Evolutionary conservation across 2,888 invertebrate species (phyloP).

Genomic region (Tinea trinotella): DNA sequence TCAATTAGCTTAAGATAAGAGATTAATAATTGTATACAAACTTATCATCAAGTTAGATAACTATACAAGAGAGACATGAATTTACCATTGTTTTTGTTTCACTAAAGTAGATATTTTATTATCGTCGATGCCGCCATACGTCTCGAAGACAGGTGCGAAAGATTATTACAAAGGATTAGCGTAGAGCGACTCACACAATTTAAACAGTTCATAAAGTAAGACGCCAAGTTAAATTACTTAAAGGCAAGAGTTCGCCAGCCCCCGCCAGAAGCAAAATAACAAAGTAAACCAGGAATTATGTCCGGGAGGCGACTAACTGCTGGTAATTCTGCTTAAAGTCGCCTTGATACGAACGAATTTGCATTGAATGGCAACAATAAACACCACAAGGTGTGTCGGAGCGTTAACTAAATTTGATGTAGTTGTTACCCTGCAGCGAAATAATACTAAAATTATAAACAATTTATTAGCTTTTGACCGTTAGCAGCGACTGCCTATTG

Average conservation of each 20-base stretch:
- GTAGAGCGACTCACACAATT: constrained; percentile 16
- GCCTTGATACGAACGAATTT: constrained; percentile 66
- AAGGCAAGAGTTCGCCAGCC: constrained; percentile 14
- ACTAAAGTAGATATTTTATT: neutral
- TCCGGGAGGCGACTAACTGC: constrained; percentile 69
- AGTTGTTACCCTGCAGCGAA: constrained; percentile 13
- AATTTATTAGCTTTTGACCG: constrained; percentile 13
- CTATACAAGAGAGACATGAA: neutral
- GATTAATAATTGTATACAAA: neutral
- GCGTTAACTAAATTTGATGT: constrained; percentile 17
- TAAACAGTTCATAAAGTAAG: constrained; percentile 19
- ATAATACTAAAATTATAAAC: neutral
- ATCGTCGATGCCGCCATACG: neutral
- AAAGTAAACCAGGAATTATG: constrained; percentile 58
- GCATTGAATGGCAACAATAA: constrained; percentile 61
- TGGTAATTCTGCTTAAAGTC: constrained; percentile 61
- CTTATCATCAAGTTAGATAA: too few species aligned
- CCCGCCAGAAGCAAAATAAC: constrained; percentile 5
- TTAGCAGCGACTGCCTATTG: neutral
- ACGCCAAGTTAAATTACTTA: constrained; percentile 17
- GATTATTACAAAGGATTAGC: constrained; percentile 19
- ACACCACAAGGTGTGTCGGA: constrained; percentile 23
- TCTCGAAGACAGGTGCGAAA: constrained; percentile 19
- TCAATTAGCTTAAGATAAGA: neutral
- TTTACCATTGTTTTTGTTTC: neutral